These are phyloP conservation scores for Drosophila subquinaria DNA, from an alignment of 2,888 invertebrate genomes.

Conservation along the genomic window DNA sequence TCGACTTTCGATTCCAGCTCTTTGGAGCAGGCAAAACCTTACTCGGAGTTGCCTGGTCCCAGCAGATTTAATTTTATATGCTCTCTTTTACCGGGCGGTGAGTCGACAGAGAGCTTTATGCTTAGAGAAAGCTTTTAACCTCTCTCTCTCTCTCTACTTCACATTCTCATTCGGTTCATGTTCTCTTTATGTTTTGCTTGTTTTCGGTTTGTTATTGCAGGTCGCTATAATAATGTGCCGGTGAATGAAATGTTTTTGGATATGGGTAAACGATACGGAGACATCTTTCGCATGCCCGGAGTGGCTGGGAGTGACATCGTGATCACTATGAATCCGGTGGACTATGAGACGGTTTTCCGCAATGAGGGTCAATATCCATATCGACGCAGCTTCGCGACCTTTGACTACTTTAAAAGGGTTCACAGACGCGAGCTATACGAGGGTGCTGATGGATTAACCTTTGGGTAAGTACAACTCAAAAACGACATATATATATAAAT, in stretches of 20 bases:
- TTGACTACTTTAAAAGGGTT: constrained; percentile 84
- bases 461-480: constrained; percentile 55
- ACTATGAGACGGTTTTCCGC: constrained; percentile 86
- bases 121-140: constrained; percentile 13
- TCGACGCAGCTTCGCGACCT: constrained; percentile 83
- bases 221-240: constrained; percentile 56
- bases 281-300: constrained; percentile 85
- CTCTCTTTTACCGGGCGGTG: constrained; percentile 80
- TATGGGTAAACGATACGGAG: constrained; percentile 81
- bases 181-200: background rate
- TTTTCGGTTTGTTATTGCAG: constrained; percentile 32
- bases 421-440: constrained; percentile 65
- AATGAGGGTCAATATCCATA: constrained; percentile 86
- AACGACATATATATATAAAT: no score
- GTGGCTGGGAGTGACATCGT: constrained; percentile 82
- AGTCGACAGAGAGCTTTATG: constrained; percentile 28
- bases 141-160: background rate
- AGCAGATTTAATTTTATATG: constrained; percentile 65
- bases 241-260: constrained; percentile 63
- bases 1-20: background rate
- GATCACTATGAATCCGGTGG: constrained; percentile 86
- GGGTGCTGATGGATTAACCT: constrained; percentile 65
- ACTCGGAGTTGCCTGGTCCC: constrained; percentile 77
- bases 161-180: background rate
- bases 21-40: constrained; percentile 73